Evolutionary conservation across 2,888 invertebrate species (phyloP).

Genomic region (Heliconius ismenius): DNA sequence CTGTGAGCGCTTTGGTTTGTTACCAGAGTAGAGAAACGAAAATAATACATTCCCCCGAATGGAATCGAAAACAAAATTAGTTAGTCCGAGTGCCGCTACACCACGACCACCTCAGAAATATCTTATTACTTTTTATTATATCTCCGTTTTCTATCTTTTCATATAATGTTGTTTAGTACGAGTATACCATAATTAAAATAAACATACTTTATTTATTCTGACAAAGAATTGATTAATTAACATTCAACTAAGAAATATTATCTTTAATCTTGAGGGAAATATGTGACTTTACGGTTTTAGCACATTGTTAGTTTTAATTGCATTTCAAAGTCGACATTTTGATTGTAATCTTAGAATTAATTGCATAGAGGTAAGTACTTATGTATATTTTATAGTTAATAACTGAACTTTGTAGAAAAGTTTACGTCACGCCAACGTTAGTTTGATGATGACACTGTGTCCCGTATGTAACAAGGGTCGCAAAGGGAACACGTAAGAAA

Average conservation of each 20-base stretch:
- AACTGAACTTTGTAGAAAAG: no score
- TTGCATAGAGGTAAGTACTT: not conserved
- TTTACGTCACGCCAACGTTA: not conserved
- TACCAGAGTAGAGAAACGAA: not conserved
- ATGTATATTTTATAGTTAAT: no score
- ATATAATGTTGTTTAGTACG: no score
- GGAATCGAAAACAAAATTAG: not conserved
- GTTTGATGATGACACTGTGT: not conserved
- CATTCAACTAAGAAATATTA: not conserved
- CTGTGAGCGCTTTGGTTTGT: not conserved
- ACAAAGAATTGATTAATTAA: slow-evolving; percentile 1
- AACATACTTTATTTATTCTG: no score
- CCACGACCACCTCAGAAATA: not conserved
- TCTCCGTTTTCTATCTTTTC: no score
- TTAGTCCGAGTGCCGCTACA: not conserved
- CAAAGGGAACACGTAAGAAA: not conserved
- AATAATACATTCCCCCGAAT: not conserved
- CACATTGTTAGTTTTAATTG: slow-evolving; percentile 2
- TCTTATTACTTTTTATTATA: not conserved
- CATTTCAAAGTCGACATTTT: not conserved
- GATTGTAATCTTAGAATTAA: slow-evolving; percentile 5
- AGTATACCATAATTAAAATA: no score
- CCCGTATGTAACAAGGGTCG: no score
- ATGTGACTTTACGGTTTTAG: not conserved
- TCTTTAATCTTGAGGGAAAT: not conserved